Conservation (phyloP, 2,113 vertebrate genomes). For the Formicarius rufipectus region DNA sequence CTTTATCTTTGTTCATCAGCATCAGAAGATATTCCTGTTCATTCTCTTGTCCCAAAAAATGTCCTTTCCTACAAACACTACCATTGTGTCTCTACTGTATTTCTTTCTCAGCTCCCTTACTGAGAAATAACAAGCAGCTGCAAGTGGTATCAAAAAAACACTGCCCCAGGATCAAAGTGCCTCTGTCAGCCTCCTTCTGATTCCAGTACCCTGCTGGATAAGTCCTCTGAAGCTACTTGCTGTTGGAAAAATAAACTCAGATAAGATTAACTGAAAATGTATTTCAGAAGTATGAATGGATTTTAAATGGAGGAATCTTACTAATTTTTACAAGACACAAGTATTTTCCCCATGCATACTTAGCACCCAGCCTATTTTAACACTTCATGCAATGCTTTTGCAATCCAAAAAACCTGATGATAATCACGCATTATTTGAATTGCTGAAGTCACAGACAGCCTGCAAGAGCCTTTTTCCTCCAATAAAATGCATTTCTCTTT, state of each 20-base stretch:
- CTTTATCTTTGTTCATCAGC: not conserved
- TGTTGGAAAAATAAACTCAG: not conserved
- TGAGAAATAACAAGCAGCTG: not conserved
- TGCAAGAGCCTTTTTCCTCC: not conserved
- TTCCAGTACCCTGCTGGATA: not conserved
- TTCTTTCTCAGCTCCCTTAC: not conserved
- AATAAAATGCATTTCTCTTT: not conserved
- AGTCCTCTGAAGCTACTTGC: not conserved
- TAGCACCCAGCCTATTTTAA: not conserved
- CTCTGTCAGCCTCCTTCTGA: not conserved
- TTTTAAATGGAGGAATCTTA: not conserved
- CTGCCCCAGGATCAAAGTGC: not conserved
- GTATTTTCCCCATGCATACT: fast-evolving
- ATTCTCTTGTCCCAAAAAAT: not conserved
- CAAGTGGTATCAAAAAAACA: not conserved
- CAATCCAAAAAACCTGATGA: not conserved
- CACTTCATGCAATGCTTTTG: not conserved
- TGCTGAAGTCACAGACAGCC: not conserved
- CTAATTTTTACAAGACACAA: not conserved
- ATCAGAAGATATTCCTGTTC: not conserved
- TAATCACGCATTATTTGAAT: not conserved
- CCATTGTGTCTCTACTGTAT: not conserved
- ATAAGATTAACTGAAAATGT: not conserved
- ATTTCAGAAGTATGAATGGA: not conserved
- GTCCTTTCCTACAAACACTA: not conserved